Conservation (phyloP, 2,113 vertebrate genomes). For the Tragelaphus buxtoni region DNA sequence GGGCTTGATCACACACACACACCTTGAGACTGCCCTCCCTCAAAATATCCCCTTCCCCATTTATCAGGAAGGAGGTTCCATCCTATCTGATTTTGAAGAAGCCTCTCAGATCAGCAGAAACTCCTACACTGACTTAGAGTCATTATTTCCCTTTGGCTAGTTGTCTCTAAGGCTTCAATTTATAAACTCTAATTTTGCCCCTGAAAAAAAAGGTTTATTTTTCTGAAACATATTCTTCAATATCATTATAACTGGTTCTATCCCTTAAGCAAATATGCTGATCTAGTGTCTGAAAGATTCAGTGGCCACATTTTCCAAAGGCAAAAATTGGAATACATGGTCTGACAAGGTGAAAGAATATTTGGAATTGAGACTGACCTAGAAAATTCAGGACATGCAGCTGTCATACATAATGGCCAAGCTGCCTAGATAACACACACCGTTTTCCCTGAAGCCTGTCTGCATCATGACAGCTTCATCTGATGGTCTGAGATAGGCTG, state of each 20-base stretch:
- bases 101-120: background rate
- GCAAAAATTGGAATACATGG: background rate
- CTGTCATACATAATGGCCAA: slow-evolving; percentile 59
- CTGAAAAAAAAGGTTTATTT: background rate
- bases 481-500: slow-evolving; percentile 24
- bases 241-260: background rate
- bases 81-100: background rate
- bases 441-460: slow-evolving; percentile 6
- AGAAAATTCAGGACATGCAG: slow-evolving; percentile 22
- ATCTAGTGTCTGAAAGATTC: slow-evolving; percentile 30
- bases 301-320: slow-evolving; percentile 1
- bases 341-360: slow-evolving; percentile 58
- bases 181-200: background rate
- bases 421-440: slow-evolving; percentile 35
- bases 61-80: too few relatives aligned
- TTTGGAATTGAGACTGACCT: slow-evolving; percentile 60
- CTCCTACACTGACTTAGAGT: background rate
- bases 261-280: background rate
- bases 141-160: background rate
- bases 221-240: background rate
- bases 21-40: background rate
- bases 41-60: background rate
- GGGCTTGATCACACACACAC: rapidly evolving
- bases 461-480: slow-evolving; percentile 43
- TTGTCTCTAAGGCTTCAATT: background rate